A percentile compares a stretch with the other conserved stretches of the same genome.
phyloP scores from a whole-genome alignment of 2,888 invertebrate species.

The Orthosia cruda region DNA sequence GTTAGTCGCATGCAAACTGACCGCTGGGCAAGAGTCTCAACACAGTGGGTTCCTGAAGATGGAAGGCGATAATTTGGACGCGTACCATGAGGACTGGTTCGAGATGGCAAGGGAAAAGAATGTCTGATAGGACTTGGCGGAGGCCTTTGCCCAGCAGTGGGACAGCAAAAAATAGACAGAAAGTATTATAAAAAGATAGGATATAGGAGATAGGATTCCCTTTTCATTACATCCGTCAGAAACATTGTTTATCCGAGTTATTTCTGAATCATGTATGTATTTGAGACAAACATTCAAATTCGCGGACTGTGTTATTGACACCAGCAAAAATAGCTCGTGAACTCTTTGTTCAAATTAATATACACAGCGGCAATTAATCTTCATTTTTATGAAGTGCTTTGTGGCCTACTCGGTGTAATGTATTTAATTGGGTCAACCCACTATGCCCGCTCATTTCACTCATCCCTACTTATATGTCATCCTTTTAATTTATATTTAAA shows the following conservation, averaged over 20 bases:
- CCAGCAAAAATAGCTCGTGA: slow-evolving; percentile 42
- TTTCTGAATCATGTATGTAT: slow-evolving; percentile 3
- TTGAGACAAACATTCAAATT: slow-evolving; percentile 21
- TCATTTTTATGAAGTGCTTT: slow-evolving; percentile 58
- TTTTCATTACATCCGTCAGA: not conserved
- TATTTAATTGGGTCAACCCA: slow-evolving; percentile 44
- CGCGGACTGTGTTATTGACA: slow-evolving; percentile 39
- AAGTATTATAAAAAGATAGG: too few species aligned
- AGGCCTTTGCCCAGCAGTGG: too few species aligned
- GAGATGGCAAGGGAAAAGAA: too few species aligned
- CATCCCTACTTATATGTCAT: slow-evolving; percentile 15
- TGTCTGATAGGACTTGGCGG: too few species aligned
- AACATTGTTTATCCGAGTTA: slow-evolving; percentile 16
- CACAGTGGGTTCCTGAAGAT: too few species aligned
- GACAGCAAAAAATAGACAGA: too few species aligned
- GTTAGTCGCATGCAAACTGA: too few species aligned
- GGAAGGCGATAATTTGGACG: too few species aligned
- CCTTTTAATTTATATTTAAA: slow-evolving; percentile 8
- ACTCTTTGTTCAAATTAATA: slow-evolving; percentile 44
- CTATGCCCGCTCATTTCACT: slow-evolving; percentile 35
- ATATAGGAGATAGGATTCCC: too few species aligned
- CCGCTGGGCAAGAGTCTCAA: too few species aligned
- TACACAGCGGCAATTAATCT: slow-evolving; percentile 56
- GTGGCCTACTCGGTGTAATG: slow-evolving; percentile 38
- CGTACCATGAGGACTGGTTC: too few species aligned